Base-by-base conservation (phyloP, 2,797 vertebrate species). In the Pogoniulus pusillus region DNA sequence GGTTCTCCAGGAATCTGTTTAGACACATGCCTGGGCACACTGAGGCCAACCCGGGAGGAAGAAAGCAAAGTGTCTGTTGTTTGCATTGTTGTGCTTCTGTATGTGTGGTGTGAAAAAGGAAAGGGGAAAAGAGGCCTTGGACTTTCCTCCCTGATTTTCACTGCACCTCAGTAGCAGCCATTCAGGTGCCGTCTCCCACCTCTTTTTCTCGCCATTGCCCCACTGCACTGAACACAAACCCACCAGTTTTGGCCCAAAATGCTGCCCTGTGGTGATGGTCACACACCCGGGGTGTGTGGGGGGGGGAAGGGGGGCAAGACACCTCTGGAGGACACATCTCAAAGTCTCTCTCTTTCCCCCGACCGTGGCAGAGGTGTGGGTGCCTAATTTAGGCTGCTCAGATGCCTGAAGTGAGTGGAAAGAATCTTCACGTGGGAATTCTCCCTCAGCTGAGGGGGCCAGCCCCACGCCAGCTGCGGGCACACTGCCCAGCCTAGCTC, bases 401-500 rank as follows among this genome's bases (percentile, higher is more conserved):
- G 57, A 60, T 64, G 85, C 88, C 81, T 79, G 88, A 59, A 88
- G 71, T 1, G 0, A 90, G 49, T 0, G 90, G 93, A 94, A 96
- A 94, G 90, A 96, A 94, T 94, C 88, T 71, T 86, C 93, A 86
- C 37, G 4, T 90, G 93, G 72, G 88, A 95, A 93, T 93, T 90
- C 72, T 84, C 20, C 34, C 23, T 57, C 30, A 58, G 49, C 65
- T 3, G 3, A 55, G 30, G 75, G 68, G 81, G 60, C 37, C 87
- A 87, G 69, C 39, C 70, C 82, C 1, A 0, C 3, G 0, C 65
- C 80, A 78, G 76, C 87, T 59, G 75, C 0, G 32, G 93, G 87
- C 91, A 68, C 2, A 1, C 16, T 83, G 91, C 95, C 87, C 91
- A 62, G 80, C 59, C 47, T 70, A 17, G 82, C 72, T 85, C 62